These are phyloP conservation scores for Lonchura striata DNA, from an alignment of 2,113 vertebrate genomes.

Conservation along the genomic window DNA sequence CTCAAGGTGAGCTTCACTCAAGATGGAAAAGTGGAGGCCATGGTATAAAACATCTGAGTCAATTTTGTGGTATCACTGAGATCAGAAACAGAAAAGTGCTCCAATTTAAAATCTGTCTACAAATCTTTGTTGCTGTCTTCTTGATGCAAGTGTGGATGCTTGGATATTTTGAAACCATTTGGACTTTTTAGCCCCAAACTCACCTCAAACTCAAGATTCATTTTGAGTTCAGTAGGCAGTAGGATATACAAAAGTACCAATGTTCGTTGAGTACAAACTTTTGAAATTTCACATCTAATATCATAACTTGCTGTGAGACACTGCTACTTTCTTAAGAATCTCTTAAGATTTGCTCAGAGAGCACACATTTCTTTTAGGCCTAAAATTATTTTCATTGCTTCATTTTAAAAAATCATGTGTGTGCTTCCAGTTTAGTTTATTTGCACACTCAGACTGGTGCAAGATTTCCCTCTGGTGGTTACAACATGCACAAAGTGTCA, in stretches of 20 bases:
- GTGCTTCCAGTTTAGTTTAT: rapidly evolving
- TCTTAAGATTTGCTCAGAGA: background rate
- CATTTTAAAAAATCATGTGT: rapidly evolving
- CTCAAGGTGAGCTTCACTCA: background rate
- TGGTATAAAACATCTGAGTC: background rate
- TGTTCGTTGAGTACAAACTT: background rate
- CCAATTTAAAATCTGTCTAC: background rate
- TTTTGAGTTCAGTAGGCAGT: background rate
- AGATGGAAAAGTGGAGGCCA: background rate
- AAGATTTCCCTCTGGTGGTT: slow-evolving; percentile 35
- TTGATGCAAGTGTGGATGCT: rapidly evolving
- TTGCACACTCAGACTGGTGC: background rate
- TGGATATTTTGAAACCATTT: background rate
- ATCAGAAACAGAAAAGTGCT: background rate
- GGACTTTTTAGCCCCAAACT: background rate
- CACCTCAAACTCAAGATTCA: background rate
- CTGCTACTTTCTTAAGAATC: background rate
- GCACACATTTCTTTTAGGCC: rapidly evolving
- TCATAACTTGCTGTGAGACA: background rate
- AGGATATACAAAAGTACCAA: background rate
- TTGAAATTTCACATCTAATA: background rate
- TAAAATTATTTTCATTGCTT: background rate
- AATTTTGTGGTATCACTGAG: too few relatives aligned
- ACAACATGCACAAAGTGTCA: rapidly evolving
- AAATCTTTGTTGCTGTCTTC: background rate